phyloP scores from a whole-genome alignment of 2,888 invertebrate genomes.

The Automeris io region DNA sequence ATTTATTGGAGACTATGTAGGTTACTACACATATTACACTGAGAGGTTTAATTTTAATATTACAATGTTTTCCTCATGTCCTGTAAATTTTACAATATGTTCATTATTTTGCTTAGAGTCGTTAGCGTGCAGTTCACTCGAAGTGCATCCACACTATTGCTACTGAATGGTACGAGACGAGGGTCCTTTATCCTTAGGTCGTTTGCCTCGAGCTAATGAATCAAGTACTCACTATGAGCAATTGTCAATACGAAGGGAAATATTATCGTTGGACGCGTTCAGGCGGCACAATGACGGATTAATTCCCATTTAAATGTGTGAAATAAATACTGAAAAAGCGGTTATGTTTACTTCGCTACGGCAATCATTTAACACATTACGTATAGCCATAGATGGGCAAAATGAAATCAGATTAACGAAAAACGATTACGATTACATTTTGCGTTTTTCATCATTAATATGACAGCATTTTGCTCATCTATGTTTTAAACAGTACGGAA shows the following conservation, averaged over 20 bases:
- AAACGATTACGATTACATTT: no score
- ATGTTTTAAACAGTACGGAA: no score
- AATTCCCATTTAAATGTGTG: conserved; percentile 65
- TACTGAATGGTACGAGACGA: conserved; percentile 62
- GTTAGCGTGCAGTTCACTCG: conserved; percentile 62
- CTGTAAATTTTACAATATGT: conserved; percentile 50
- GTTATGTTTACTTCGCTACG: conserved; percentile 36
- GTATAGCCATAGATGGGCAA: no score
- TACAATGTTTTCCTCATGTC: not conserved
- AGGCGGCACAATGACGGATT: conserved; percentile 57
- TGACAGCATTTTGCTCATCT: no score
- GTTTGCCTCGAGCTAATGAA: conserved; percentile 70
- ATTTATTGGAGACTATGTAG: conserved; percentile 52
- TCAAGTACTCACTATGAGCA: conserved; percentile 57
- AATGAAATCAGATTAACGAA: no score
- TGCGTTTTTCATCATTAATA: no score
- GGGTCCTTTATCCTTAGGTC: conserved; percentile 64
- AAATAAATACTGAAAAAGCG: conserved; percentile 48
- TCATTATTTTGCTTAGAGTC: conserved; percentile 64
- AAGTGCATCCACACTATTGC: conserved; percentile 43
- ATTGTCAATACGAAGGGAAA: conserved; percentile 68
- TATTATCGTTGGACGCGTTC: conserved; percentile 53
- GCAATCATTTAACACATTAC: no score
- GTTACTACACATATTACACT: conserved; percentile 33
- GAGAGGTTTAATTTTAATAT: not conserved